phyloP scores from a whole-genome alignment of 30 jellyfish, hydroid and myxozoan species.

The Hydractinia symbiolongicarpus region DNA sequence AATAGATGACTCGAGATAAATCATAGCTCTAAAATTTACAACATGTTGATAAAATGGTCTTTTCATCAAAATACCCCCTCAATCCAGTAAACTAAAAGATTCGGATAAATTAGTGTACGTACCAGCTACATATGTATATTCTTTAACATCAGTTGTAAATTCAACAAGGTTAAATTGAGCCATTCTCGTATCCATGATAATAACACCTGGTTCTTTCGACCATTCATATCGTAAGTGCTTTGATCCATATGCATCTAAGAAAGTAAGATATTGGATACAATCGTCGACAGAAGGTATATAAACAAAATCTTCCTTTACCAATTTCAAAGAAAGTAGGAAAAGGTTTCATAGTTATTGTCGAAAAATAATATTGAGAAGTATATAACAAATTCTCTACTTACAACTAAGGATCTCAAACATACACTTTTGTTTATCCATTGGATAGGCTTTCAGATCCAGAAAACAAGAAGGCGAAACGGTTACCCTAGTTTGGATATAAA shows the following conservation, averaged over 20 bases:
- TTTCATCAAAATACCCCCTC: too few species aligned
- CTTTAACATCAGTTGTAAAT: constrained; percentile 42
- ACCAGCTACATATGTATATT: constrained; percentile 68
- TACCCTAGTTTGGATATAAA: constrained; percentile 30
- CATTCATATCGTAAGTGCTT: constrained; percentile 65
- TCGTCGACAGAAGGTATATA: too few species aligned
- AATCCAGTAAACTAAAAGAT: too few species aligned
- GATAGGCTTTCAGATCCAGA: constrained; percentile 77
- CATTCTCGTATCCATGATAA: constrained; percentile 51
- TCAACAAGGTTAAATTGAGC: constrained; percentile 55
- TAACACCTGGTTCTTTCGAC: constrained; percentile 71
- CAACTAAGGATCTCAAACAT: constrained; percentile 71
- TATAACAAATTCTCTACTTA: constrained; percentile 14
- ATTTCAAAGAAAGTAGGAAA: too few species aligned
- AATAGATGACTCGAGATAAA: background rate
- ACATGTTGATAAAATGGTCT: too few species aligned
- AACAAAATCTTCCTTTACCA: too few species aligned
- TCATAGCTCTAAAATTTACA: too few species aligned
- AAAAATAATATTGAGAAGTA: background rate
- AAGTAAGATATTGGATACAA: background rate
- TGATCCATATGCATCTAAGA: constrained; percentile 67
- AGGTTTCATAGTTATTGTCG: too few species aligned
- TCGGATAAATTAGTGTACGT: background rate
- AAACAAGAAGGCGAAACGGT: constrained; percentile 67
- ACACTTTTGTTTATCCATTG: constrained; percentile 90